Percentiles rank a stretch among this genome's conserved stretches.
phyloP scores from a whole-genome alignment of 2,113 vertebrate species.

The Aix galericulata region DNA sequence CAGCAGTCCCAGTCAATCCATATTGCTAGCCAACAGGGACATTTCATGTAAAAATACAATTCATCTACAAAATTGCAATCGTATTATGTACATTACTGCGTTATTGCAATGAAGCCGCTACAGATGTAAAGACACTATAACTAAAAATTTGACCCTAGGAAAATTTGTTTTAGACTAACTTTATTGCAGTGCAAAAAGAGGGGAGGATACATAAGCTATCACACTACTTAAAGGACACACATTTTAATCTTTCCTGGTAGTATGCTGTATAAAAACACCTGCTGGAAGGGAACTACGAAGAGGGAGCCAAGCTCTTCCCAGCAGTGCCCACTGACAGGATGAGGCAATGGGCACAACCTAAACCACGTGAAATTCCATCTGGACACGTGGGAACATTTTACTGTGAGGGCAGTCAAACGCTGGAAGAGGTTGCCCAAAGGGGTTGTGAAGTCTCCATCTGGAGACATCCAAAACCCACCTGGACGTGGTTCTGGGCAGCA shows the following conservation, averaged over 20 bases:
- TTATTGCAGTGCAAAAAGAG: not conserved
- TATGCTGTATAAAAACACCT: not conserved
- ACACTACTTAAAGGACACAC: not conserved
- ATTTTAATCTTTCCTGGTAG: conserved; percentile 37
- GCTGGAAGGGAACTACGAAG: not conserved
- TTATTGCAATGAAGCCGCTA: not conserved
- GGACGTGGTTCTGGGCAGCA: not conserved
- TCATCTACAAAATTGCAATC: not conserved
- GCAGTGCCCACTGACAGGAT: not conserved
- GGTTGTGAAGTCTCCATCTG: not conserved
- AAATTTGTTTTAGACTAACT: conserved; percentile 20
- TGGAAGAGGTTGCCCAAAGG: not conserved
- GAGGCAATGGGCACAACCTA: not conserved
- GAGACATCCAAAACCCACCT: not conserved
- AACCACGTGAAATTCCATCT: not conserved
- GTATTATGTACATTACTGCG: not conserved
- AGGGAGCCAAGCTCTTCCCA: not conserved
- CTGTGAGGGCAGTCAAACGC: not conserved
- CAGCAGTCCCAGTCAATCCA: not conserved
- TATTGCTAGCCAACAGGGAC: not conserved
- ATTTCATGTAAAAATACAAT: conserved; percentile 2
- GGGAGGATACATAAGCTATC: not conserved
- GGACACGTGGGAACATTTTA: not conserved
- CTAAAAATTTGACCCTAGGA: not conserved
- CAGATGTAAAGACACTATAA: not conserved